These are phyloP conservation scores for Drosophila ezoana DNA, from an alignment of 2,888 invertebrate genomes.

Conservation along the genomic window DNA sequence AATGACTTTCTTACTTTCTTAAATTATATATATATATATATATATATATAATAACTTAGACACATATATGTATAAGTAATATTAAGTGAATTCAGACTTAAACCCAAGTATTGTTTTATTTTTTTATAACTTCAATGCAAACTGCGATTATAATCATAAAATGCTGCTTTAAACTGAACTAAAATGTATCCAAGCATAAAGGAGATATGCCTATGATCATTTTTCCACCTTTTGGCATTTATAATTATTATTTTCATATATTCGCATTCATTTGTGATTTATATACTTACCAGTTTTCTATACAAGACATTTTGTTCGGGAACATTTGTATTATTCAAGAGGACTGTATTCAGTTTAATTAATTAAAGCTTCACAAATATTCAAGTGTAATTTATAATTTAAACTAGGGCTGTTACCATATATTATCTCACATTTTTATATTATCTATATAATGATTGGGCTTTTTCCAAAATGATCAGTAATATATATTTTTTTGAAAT, in stretches of 20 bases:
- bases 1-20: slow-evolving; percentile 48
- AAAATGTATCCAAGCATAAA: neutral
- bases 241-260: slow-evolving; percentile 2
- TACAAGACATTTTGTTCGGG: neutral
- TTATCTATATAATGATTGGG: slow-evolving; percentile 30
- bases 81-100: slow-evolving; percentile 52
- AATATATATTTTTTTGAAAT: slow-evolving; percentile 39
- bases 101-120: slow-evolving; percentile 39
- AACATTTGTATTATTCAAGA: slow-evolving; percentile 5
- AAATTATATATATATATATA: slow-evolving; percentile 27
- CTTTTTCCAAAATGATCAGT: slow-evolving; percentile 41
- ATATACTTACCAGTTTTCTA: slow-evolving; percentile 21
- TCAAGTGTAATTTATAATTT: slow-evolving; percentile 24
- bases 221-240: slow-evolving; percentile 49
- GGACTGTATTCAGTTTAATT: neutral
- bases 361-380: slow-evolving; percentile 23
- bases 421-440: slow-evolving; percentile 27
- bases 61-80: slow-evolving; percentile 38
- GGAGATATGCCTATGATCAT: slow-evolving; percentile 9
- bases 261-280: slow-evolving; percentile 26
- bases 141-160: slow-evolving; percentile 16
- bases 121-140: slow-evolving; percentile 19
- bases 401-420: slow-evolving; percentile 30
- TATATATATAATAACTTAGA: slow-evolving; percentile 18
- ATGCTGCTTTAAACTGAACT: neutral